Percentiles rank a stretch among this genome's conserved stretches.
These are phyloP conservation scores for Magallana gigas DNA, from an alignment of 1,140 invertebrate species.

Conservation along the genomic window DNA sequence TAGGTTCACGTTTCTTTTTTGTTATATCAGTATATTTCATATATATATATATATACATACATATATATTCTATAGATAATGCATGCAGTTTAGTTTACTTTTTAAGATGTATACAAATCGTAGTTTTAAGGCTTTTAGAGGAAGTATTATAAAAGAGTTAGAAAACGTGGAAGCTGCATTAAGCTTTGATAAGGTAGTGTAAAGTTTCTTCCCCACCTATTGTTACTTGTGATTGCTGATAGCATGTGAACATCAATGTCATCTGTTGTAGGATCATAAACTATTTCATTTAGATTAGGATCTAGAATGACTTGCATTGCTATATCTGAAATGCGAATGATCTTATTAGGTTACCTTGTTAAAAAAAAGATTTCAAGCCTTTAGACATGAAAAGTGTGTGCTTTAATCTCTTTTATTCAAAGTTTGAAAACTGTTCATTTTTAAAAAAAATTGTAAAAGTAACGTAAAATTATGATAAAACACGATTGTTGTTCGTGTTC, in stretches of 20 bases:
- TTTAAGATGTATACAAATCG: neutral
- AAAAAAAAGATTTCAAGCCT: neutral
- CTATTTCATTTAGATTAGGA: neutral
- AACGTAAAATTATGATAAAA: neutral
- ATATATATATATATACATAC: too few species aligned
- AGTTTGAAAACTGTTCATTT: neutral
- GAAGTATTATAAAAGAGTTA: neutral
- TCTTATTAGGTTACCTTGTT: too few species aligned
- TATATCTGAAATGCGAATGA: neutral
- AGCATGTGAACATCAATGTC: neutral
- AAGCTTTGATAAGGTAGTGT: slow-evolving; percentile 15
- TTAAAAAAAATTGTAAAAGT: neutral
- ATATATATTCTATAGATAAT: neutral
- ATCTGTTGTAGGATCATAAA: neutral
- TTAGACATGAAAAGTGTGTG: neutral
- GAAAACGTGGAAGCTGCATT: neutral
- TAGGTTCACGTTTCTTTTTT: slow-evolving; percentile 11
- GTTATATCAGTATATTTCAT: neutral
- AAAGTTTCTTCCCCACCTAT: neutral
- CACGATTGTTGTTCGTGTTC: slow-evolving; percentile 11
- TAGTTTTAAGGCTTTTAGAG: slow-evolving; percentile 21
- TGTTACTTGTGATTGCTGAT: neutral
- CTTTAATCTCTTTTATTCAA: neutral
- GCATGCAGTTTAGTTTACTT: slow-evolving; percentile 9
- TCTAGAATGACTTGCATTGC: slow-evolving; percentile 9